phyloP scores from a whole-genome alignment of 1,140 invertebrate species.

The Drusus annulatus region DNA sequence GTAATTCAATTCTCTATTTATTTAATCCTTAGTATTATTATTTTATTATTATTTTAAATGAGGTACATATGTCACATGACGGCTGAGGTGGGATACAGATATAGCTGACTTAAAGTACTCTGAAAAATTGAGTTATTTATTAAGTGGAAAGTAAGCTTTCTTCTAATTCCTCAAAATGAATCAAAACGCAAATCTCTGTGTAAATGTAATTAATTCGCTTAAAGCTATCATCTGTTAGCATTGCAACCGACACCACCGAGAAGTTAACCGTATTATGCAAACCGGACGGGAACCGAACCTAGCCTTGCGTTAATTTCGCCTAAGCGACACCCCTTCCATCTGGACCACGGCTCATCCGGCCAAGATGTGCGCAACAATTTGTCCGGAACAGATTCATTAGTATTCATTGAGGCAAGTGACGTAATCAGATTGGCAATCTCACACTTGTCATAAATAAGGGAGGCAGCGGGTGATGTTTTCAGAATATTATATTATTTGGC shows the following conservation, averaged over 20 bases:
- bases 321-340: not conserved
- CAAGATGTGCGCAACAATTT: slow-evolving; percentile 26
- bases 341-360: slow-evolving; percentile 2
- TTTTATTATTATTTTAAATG: too few species aligned
- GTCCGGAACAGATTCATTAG: slow-evolving; percentile 57
- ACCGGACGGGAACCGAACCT: not conserved
- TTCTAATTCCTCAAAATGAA: too few species aligned
- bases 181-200: too few species aligned
- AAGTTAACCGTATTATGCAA: slow-evolving; percentile 20
- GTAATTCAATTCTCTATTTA: too few species aligned
- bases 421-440: slow-evolving; percentile 59
- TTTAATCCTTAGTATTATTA: too few species aligned
- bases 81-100: too few species aligned
- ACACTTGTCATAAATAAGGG: slow-evolving; percentile 58
- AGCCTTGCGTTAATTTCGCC: not conserved
- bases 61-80: too few species aligned
- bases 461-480: slow-evolving; percentile 3
- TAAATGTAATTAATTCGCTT: not conserved
- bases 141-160: too few species aligned
- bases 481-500: not conserved
- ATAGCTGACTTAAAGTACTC: too few species aligned
- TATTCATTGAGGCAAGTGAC: slow-evolving; percentile 56
- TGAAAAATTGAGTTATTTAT: too few species aligned
- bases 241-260: not conserved
- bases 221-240: not conserved